These are phyloP conservation scores for Gallinago media DNA, from an alignment of 2,113 vertebrate species.

Conservation along the genomic window DNA sequence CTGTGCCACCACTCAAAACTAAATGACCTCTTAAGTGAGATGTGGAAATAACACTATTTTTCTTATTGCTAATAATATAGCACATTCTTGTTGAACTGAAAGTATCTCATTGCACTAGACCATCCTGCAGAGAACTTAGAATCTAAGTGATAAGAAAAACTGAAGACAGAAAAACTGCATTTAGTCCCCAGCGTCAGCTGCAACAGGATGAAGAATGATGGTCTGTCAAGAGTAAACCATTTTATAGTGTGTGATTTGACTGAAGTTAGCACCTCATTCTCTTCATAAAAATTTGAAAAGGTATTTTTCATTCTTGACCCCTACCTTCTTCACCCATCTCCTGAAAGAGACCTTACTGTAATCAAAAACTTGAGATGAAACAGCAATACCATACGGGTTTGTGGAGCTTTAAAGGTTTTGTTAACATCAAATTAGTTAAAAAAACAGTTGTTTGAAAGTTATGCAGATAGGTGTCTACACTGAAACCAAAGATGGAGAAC, in stretches of 20 bases:
- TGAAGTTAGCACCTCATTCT: background rate
- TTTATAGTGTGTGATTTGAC: background rate
- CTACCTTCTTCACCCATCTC: background rate
- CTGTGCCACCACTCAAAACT: background rate
- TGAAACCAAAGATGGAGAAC: background rate
- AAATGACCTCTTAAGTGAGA: background rate
- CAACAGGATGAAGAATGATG: background rate
- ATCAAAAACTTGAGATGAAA: background rate
- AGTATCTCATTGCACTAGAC: background rate
- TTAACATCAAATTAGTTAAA: background rate
- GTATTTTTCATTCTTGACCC: background rate
- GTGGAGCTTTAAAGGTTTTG: background rate
- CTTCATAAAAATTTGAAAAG: background rate
- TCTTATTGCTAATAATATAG: background rate
- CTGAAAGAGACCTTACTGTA: background rate
- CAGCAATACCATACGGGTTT: background rate
- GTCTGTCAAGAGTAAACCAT: background rate
- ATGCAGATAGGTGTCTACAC: background rate
- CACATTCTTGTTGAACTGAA: background rate
- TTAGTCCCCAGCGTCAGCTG: background rate
- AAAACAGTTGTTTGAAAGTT: fast-evolving
- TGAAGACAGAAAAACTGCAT: background rate
- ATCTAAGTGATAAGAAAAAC: background rate
- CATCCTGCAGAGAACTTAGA: background rate
- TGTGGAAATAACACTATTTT: background rate